Conservation (phyloP, 2,888 invertebrate genomes). For the Oscheius sp. region DNA sequence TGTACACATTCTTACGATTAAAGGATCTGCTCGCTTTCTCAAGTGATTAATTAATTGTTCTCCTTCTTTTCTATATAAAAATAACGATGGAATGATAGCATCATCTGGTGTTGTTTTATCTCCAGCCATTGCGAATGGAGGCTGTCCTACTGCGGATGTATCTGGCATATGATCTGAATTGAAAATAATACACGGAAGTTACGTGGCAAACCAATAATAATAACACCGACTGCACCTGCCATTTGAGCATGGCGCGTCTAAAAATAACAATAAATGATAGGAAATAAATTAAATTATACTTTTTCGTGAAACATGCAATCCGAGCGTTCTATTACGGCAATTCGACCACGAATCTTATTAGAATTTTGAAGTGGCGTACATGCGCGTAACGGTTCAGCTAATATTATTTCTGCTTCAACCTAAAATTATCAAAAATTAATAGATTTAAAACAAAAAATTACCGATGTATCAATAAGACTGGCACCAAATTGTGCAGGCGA, state of each 20-base stretch:
- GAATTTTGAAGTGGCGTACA: conserved; percentile 79
- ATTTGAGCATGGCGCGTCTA: conserved; percentile 81
- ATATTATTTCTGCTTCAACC: conserved; percentile 80
- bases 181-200: not conserved
- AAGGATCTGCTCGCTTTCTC: not conserved
- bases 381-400: conserved; percentile 82
- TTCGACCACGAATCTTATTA: conserved; percentile 79
- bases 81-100: conserved; percentile 62
- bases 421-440: conserved; percentile 63
- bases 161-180: conserved; percentile 80
- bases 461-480: not conserved
- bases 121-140: conserved; percentile 95
- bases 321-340: conserved; percentile 89
- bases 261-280: too few relatives aligned
- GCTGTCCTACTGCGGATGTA: conserved; percentile 82
- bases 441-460: not conserved
- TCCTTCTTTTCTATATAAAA: conserved; percentile 62
- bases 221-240: conserved; percentile 86
- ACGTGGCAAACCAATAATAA: conserved; percentile 79
- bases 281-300: not conserved
- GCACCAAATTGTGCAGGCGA: conserved; percentile 76
- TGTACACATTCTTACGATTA: conserved; percentile 11
- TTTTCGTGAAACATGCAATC: conserved; percentile 88
- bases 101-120: conserved; percentile 80
- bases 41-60: conserved; percentile 26